Evolutionary conservation across 2,113 vertebrate genomes (phyloP).

Genomic region (Epinephelus fuscoguttatus): DNA sequence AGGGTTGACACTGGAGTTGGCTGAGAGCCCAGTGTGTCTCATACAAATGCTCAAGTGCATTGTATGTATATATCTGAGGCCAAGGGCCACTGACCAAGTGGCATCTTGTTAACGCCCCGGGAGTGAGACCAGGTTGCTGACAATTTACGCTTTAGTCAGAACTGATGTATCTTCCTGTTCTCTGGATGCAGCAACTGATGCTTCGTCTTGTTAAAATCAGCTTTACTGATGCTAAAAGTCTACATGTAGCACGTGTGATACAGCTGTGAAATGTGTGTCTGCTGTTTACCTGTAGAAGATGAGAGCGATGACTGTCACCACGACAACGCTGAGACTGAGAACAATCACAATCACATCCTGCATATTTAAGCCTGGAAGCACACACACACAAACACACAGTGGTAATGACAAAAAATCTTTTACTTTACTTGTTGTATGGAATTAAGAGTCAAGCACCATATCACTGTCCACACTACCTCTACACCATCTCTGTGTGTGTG

Average conservation of each 20-base stretch:
- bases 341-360: conserved; percentile 91
- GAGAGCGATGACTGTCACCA: conserved; percentile 90
- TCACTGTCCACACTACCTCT: neutral
- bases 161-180: neutral
- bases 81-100: too few species aligned
- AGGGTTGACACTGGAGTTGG: too few species aligned
- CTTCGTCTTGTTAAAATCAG: neutral
- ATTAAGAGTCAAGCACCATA: neutral
- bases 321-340: conserved; percentile 86
- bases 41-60: too few species aligned
- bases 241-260: neutral
- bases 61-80: too few species aligned
- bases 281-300: conserved; percentile 92
- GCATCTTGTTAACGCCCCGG: too few species aligned
- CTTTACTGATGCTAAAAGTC: neutral
- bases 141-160: neutral
- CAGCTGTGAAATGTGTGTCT: neutral
- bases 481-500: neutral
- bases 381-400: conserved; percentile 11
- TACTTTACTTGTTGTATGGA: neutral
- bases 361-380: conserved; percentile 74
- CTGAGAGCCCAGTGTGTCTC: too few species aligned
- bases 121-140: too few species aligned
- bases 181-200: neutral
- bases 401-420: neutral